phyloP scores from a whole-genome alignment of 2,888 invertebrate genomes.

The Acanthosepion pharaonis region DNA sequence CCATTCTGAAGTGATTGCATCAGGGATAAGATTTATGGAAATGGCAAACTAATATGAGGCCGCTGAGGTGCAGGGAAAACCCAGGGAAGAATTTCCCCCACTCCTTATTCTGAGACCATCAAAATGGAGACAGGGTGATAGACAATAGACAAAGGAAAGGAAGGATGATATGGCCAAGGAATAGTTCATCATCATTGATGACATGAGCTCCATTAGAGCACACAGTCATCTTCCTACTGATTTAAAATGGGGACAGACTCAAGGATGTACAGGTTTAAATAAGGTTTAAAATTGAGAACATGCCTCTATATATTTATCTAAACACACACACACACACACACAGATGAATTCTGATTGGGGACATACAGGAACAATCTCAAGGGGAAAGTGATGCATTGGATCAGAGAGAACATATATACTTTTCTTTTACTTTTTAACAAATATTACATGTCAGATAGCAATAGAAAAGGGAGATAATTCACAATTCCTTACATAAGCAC shows the following conservation, averaged over 20 bases:
- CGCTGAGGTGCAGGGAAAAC: background rate
- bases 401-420: too few species aligned
- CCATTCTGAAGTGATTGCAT: slow-evolving; percentile 20
- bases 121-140: slow-evolving; percentile 33
- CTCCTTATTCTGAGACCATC: background rate
- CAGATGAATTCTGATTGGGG: too few species aligned
- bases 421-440: too few species aligned
- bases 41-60: slow-evolving; percentile 33
- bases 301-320: too few species aligned
- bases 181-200: background rate
- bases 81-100: background rate
- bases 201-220: background rate
- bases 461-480: too few species aligned
- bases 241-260: background rate
- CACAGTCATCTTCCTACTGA: background rate
- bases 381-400: too few species aligned
- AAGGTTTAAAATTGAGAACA: background rate
- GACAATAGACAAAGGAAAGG: background rate
- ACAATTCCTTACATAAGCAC: too few species aligned
- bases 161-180: background rate
- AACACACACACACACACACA: too few species aligned
- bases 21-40: slow-evolving; percentile 33
- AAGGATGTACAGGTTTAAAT: slow-evolving; percentile 7
- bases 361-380: too few species aligned
- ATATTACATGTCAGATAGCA: too few species aligned